A percentile compares a stretch with the other conserved stretches of the same genome.
These are phyloP conservation scores for Gobius niger DNA, from an alignment of 2,113 vertebrate species.

Conservation along the genomic window DNA sequence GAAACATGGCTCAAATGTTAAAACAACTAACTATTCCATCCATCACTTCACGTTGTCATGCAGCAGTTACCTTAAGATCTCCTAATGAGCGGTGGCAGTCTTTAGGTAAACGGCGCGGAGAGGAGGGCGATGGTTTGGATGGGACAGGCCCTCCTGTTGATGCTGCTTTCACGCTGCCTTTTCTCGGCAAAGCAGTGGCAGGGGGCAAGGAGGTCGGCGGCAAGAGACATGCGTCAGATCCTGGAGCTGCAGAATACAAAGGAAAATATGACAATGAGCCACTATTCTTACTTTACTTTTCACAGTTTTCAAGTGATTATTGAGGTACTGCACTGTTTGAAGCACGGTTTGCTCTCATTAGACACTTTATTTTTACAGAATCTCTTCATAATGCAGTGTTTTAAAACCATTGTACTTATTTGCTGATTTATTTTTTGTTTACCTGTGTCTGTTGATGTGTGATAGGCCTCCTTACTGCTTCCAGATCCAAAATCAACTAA, in stretches of 20 bases:
- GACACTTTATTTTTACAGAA: no score
- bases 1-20: not conserved
- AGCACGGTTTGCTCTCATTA: no score
- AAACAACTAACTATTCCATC: no score
- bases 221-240: slow-evolving; percentile 81
- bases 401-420: no score
- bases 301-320: no score
- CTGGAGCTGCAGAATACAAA: slow-evolving; percentile 74
- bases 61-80: slow-evolving; percentile 83
- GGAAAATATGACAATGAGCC: not conserved
- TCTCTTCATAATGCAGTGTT: no score
- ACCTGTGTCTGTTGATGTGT: slow-evolving; percentile 86
- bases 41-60: no score
- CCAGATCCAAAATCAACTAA: slow-evolving; percentile 83
- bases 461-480: slow-evolving; percentile 79
- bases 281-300: no score
- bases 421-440: not conserved
- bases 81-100: slow-evolving; percentile 88
- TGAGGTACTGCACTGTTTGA: no score
- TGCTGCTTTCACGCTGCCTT: slow-evolving; percentile 65
- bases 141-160: slow-evolving; percentile 58
- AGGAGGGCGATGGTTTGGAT: slow-evolving; percentile 72
- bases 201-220: slow-evolving; percentile 61
- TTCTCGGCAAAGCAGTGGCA: slow-evolving; percentile 66
- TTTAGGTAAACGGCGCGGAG: slow-evolving; percentile 74